Evolutionary conservation across 2,797 vertebrate genomes (phyloP).

Genomic region (Eulemur mongoz): DNA sequence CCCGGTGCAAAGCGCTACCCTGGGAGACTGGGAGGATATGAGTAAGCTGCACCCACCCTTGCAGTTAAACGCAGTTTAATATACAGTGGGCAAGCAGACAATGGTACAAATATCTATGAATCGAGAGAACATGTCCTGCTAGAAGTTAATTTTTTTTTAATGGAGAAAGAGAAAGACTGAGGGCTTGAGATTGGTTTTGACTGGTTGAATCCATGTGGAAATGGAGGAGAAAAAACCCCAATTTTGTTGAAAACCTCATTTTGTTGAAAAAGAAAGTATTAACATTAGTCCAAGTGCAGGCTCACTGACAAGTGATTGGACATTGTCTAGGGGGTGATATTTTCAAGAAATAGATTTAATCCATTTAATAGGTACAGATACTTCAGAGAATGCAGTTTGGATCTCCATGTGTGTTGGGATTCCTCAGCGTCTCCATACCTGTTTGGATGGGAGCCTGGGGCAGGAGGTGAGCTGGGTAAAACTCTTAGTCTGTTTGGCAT

Average conservation of each 20-base stretch:
- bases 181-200: background rate
- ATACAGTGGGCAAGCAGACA: background rate
- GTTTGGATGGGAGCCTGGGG: background rate
- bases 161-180: background rate
- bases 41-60: background rate
- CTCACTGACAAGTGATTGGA: background rate
- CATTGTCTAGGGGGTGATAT: background rate
- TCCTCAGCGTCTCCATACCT: background rate
- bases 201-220: background rate
- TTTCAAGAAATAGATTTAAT: background rate
- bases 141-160: background rate
- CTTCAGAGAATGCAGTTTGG: background rate
- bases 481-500: background rate
- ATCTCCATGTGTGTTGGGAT: background rate
- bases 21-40: background rate
- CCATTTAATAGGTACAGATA: background rate
- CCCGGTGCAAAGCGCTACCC: background rate
- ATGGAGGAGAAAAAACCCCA: background rate
- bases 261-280: background rate
- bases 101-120: background rate
- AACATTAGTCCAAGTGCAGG: background rate
- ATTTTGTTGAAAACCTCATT: background rate
- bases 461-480: background rate
- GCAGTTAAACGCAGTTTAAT: background rate
- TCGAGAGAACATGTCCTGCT: background rate